Evolutionary conservation across 1,140 invertebrate species (phyloP).

Genomic region (Bombus consobrinus): DNA sequence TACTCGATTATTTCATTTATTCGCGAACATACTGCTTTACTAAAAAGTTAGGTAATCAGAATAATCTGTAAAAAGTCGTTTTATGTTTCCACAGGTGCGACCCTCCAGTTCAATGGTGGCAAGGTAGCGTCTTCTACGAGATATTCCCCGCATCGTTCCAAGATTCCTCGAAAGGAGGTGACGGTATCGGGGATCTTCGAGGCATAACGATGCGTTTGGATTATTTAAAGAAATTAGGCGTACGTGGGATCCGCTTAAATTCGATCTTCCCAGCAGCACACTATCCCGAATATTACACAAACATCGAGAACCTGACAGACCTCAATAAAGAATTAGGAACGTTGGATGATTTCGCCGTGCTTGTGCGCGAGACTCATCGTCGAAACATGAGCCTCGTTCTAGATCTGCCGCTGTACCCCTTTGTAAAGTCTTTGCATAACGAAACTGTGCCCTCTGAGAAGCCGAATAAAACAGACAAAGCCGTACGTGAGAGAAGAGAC

Average conservation of each 20-base stretch:
- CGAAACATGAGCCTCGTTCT: constrained; percentile 89
- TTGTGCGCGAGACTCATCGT: constrained; percentile 85
- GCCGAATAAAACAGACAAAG: constrained; percentile 51
- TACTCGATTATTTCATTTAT: neutral
- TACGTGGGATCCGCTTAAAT: constrained; percentile 88
- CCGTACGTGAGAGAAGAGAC: constrained; percentile 42
- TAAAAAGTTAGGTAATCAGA: neutral
- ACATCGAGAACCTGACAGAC: constrained; percentile 85
- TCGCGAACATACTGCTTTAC: neutral
- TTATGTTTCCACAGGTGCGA: constrained; percentile 71
- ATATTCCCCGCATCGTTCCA: constrained; percentile 92
- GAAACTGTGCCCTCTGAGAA: constrained; percentile 1
- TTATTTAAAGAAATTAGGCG: constrained; percentile 87
- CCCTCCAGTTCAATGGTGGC: constrained; percentile 88
- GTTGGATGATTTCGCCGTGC: constrained; percentile 85
- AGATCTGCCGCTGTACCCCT: constrained; percentile 88
- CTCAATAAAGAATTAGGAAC: constrained; percentile 87
- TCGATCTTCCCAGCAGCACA: constrained; percentile 88
- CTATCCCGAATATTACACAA: constrained; percentile 88
- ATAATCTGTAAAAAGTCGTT: no score
- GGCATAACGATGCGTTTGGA: constrained; percentile 87
- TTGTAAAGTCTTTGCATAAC: constrained; percentile 79
- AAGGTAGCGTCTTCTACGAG: constrained; percentile 91
- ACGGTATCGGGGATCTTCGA: constrained; percentile 89
- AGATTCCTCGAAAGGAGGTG: constrained; percentile 87